phyloP scores from a whole-genome alignment of 2,113 vertebrate genomes.

The Oceanodroma tethys region DNA sequence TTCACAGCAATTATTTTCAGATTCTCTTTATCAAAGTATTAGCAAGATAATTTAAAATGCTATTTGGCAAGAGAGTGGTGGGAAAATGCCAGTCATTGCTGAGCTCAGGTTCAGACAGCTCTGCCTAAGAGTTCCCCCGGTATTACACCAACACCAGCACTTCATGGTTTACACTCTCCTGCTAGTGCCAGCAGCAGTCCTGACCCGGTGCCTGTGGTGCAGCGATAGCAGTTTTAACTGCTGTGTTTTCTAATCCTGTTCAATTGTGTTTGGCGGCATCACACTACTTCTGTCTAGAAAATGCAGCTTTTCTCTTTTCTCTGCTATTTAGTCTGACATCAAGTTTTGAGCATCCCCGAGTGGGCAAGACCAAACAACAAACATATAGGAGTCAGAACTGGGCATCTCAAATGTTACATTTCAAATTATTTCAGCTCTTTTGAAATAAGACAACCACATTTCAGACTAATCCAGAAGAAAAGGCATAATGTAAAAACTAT shows the following conservation, averaged over 20 bases:
- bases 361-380: not conserved
- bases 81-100: not conserved
- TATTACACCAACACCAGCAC: not conserved
- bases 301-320: not conserved
- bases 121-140: too few relatives aligned
- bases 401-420: not conserved
- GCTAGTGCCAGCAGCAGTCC: not conserved
- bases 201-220: too few relatives aligned
- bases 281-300: not conserved
- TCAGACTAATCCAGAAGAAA: not conserved
- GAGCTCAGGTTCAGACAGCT: not conserved
- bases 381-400: not conserved
- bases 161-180: accelerated
- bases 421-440: not conserved
- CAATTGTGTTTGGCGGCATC: not conserved
- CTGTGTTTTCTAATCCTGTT: not conserved
- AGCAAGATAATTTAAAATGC: not conserved
- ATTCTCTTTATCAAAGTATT: not conserved
- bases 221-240: not conserved
- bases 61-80: not conserved
- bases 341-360: not conserved
- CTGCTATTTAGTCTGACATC: not conserved
- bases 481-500: not conserved
- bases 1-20: not conserved
- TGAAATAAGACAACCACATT: not conserved